Evolutionary conservation across 2,888 invertebrate species (phyloP), one percentile per base, ranked within the genome.

Genomic region (Cepaea hortensis): DNA sequence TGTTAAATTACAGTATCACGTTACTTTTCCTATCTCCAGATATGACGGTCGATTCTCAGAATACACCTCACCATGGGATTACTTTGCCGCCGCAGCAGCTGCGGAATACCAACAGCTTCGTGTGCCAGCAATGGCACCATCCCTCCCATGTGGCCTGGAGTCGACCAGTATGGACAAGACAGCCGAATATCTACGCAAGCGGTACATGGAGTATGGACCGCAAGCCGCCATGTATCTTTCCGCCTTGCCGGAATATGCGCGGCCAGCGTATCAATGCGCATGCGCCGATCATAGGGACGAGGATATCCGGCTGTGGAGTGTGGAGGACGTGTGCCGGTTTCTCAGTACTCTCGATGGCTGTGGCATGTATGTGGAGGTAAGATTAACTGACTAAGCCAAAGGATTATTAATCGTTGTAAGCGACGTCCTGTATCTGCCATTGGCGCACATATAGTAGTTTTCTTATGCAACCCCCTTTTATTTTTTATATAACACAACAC

Each of bases 311-410:
- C 86, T 87, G 48, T 92, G 91, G 91, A 87, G 88, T 11, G 91
- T 92, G 50, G 90, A 91, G 77, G 90, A 90, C 70, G 92, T 92
- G 46, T 90, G 90, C 86, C 88, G 88, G 46, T 91, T 91, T 85
- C 85, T 92, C 50, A 85, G 84, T 35, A 88, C 89, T n/a, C 87
- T 91, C 15, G 91, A 92, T 23, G 92, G 91, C 0, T 92, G 92
- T 80, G 87, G 87, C 20, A 79, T 87, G 6, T 92, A 92, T 82
- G 85, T 90, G 61, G 90, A 92, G 89, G 92, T 92, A 85, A 90
- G 89, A n/a, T 68, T 20, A 15, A 18, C 65, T 65, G 65, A 65
- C 35, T 35, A 35, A 35, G 35, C 35, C 35, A 35, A 35, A 35
- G 35, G 35, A 35, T 0, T 35, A 35, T 35, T 35, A 35, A 35